These are phyloP conservation scores for Melanostigma gelatinosum DNA, from an alignment of 2,113 vertebrate genomes.

Conservation along the genomic window DNA sequence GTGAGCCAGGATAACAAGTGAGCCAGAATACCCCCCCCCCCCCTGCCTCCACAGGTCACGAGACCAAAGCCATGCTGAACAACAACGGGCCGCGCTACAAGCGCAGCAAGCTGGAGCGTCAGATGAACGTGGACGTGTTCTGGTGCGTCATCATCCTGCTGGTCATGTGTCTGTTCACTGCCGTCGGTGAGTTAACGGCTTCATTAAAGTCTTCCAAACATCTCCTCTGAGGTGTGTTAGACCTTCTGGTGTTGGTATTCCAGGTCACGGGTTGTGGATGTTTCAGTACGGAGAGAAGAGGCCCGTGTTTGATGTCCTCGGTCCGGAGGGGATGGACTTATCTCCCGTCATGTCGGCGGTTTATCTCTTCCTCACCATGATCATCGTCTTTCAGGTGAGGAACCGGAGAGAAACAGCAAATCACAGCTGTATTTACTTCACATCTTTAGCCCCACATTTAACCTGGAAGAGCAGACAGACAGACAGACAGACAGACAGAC, in stretches of 20 bases:
- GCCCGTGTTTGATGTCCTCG: slow-evolving; percentile 91
- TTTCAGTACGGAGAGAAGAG: slow-evolving; percentile 90
- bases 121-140: slow-evolving; percentile 96
- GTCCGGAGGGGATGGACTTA: slow-evolving; percentile 88
- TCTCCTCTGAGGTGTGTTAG: too few species aligned
- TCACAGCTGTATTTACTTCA: neutral
- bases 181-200: slow-evolving; percentile 85
- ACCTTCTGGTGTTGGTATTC: slow-evolving; percentile 50
- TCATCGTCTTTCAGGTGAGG: slow-evolving; percentile 96
- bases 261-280: slow-evolving; percentile 95
- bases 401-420: slow-evolving; percentile 12
- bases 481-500: too few species aligned
- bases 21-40: too few species aligned
- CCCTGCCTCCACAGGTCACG: slow-evolving; percentile 87
- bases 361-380: slow-evolving; percentile 96
- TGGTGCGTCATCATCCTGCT: slow-evolving; percentile 98
- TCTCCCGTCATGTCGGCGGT: slow-evolving; percentile 90
- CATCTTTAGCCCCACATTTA: too few species aligned
- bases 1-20: too few species aligned
- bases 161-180: slow-evolving; percentile 93
- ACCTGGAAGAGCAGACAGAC: too few species aligned
- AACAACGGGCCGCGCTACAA: slow-evolving; percentile 98
- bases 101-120: slow-evolving; percentile 95
- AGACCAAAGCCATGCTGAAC: slow-evolving; percentile 98
- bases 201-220: too few species aligned